Conservation (phyloP, 1,140 invertebrate genomes). For the Drosophila seguyi region DNA sequence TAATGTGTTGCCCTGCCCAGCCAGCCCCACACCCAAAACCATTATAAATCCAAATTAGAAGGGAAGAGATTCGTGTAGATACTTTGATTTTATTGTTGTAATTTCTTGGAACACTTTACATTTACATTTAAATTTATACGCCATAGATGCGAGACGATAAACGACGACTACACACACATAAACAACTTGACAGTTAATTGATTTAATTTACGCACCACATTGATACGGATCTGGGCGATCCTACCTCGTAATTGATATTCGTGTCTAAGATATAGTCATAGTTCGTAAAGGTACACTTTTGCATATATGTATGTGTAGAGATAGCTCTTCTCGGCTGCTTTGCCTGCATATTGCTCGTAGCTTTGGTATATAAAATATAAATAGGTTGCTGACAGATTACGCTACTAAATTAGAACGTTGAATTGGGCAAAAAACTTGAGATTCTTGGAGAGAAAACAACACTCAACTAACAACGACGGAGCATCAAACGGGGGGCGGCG, state of each 20-base stretch:
- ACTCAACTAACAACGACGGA: conserved; percentile 55
- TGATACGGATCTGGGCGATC: conserved; percentile 38
- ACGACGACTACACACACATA: conserved; percentile 80
- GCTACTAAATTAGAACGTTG: conserved; percentile 73
- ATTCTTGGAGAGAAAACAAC: conserved; percentile 61
- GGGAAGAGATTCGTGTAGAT: conserved; percentile 47
- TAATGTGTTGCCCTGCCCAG: conserved; percentile 6
- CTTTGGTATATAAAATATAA: conserved; percentile 70
- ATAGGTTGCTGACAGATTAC: conserved; percentile 61
- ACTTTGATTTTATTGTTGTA: conserved; percentile 77
- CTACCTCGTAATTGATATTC: conserved; percentile 58
- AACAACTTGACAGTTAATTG: conserved; percentile 80
- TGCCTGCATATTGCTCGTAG: conserved; percentile 29
- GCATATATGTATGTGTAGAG: conserved; percentile 29
- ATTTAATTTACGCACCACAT: conserved; percentile 53
- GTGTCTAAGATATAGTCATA: conserved; percentile 43
- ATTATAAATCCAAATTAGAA: conserved; percentile 10
- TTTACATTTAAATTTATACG: conserved; percentile 76
- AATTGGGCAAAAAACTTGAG: conserved; percentile 73
- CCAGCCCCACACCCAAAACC: not conserved
- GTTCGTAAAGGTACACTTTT: conserved; percentile 54
- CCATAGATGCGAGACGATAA: conserved; percentile 73
- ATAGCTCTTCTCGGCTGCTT: conserved; percentile 13
- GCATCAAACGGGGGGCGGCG: conserved; percentile 23
- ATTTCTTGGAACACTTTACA: conserved; percentile 81